Base-by-base conservation (phyloP, 1,140 invertebrate species). In the Drosophila orena region DNA sequence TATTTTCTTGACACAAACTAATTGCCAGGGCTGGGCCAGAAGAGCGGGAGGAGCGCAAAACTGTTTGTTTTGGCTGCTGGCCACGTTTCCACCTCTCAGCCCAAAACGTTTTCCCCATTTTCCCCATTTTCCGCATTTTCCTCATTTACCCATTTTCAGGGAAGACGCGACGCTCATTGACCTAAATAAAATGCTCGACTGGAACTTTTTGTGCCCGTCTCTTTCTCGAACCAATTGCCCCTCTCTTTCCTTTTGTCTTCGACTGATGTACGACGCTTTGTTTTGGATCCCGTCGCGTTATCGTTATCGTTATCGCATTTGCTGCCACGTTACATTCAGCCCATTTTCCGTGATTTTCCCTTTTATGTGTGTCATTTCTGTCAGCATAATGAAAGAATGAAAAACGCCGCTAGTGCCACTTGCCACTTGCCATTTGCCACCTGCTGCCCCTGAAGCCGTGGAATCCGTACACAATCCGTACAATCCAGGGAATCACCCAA, bases 121-220 rank as follows among this genome's bases (percentile, higher is more conserved):
- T 17, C 24, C 14, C 7, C 3, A 15, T 12, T 10, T 14, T 30
- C 27, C 0, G 0, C 7, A 8, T 30, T 30, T 30, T 30, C 7
- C 24, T 17, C 0, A 6, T 27, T 27, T 27, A 6, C 7, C 30
- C 22, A n/a, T 30, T 49, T 5, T 24, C 22, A 8, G 12, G 15
- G 38, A 47, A 62, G 47, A 69, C 30, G 24, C 34, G 34, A 34
- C 71, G 66, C 86, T 84, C 83, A 90, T 88, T 88, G 84, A 90
- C 85, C 85, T 78, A 88, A 86, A 86, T 88, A 81, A 88, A 88
- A 83, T 77, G 83, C 75, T 75, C 68, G 56, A 52, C 54, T 76
- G 81, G 24, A 79, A 44, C 38, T 50, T 58, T 56, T 12, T 34
- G n/a, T 30, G 4, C 34, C 54, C 66, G n/a, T 56, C 54, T 8